Base-by-base conservation (phyloP, 2,113 vertebrate genomes). In the Istiophorus platypterus region DNA sequence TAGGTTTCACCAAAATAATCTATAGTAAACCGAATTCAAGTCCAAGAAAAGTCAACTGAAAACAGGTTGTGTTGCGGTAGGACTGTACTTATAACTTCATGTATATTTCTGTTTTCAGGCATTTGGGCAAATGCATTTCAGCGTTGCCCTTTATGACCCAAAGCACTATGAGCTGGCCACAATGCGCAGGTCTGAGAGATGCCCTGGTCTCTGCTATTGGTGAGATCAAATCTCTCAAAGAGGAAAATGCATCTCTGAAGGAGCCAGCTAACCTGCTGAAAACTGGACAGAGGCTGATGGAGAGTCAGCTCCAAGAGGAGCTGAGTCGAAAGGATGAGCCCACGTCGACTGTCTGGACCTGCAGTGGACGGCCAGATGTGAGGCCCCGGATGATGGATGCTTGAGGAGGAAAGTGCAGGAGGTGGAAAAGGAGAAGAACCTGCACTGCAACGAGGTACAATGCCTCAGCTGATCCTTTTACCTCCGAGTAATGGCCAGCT, bases 221-320 rank as follows among this genome's bases (percentile, higher is more conserved):
- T 64, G 52, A 66, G 18, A 52, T 45, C 10, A 57, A 64, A 29
- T 82, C 57, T 78, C 47, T 49, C 18, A 20, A 49, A 49, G 47
- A 20, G 7, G 47, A 49, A 49, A 49, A 49, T 8, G 20, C 17
- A 1, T 5, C 18, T 49, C 47, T 20, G 20, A 47, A 47, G 45
- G 45, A 47, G 45, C 45, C 17, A 47, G 47, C 20, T 20, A 6
- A 49, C 47, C 47, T 49, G 5, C 17, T 49, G 47, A 42, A 72
- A 78, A 66, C 52, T 17, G 11, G 49, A 56, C 26, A 12, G 58
- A 59, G 20, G 22, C 26, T 31, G 45, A 11, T 5, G 39, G 57
- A 51, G 64, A 72, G 11, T 1, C 27, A 20, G 27, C 47, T 78
- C 31, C 0, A 22, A 73, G 51, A 68, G 39, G 24, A 45, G 69